phyloP scores from a whole-genome alignment of 1,140 invertebrate genomes.

The Caenorhabditis inopinata region DNA sequence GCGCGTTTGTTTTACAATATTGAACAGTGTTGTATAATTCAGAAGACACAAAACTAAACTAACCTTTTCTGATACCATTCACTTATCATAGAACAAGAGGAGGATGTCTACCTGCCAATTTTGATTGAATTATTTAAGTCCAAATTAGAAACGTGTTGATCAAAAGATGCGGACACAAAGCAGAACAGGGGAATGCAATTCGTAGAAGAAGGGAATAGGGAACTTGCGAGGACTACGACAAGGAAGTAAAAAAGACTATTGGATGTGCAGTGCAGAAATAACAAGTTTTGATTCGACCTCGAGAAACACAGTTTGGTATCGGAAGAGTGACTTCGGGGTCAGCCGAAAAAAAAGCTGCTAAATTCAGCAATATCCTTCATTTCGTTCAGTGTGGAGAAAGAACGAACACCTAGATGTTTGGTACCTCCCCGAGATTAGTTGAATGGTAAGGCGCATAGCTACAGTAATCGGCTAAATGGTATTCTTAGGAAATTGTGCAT shows the following conservation, averaged over 20 bases:
- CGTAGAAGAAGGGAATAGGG: background rate
- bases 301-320: constrained; percentile 6
- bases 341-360: constrained; percentile 11
- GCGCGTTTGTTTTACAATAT: background rate
- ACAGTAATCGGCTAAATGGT: background rate
- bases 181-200: background rate
- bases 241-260: constrained; percentile 6
- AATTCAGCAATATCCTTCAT: background rate
- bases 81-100: background rate
- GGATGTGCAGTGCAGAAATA: constrained; percentile 14
- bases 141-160: background rate
- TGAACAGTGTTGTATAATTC: background rate
- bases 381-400: background rate
- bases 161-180: background rate
- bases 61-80: constrained; percentile 12
- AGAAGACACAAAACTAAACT: background rate
- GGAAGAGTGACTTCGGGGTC: background rate
- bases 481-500: too few relatives aligned
- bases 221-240: background rate
- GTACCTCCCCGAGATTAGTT: too few relatives aligned
- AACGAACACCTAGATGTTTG: too few relatives aligned
- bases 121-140: background rate
- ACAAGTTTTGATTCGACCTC: constrained; percentile 23
- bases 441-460: background rate
- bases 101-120: background rate